Percentiles rank a stretch among this genome's conserved stretches.
These are phyloP conservation scores for Drosophila sproati DNA, from an alignment of 1,140 invertebrate genomes.

Conservation along the genomic window DNA sequence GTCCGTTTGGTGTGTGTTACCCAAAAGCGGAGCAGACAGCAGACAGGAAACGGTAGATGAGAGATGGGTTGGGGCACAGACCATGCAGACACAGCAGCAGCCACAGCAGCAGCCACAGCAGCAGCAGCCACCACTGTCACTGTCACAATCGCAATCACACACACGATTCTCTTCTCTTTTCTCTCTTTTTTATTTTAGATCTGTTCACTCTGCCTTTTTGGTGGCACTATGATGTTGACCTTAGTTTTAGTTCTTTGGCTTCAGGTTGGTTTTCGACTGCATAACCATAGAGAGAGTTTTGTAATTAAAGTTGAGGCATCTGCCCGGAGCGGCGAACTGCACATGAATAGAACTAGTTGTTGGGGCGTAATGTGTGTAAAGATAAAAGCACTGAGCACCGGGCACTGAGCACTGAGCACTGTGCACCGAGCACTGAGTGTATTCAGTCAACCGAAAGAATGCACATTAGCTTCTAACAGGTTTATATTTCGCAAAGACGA, in stretches of 20 bases:
- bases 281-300: conserved; percentile 55
- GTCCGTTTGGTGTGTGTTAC: conserved; percentile 24
- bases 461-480: not conserved
- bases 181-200: conserved; percentile 2
- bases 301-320: conserved; percentile 62
- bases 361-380: not conserved
- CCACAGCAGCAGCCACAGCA: conserved; percentile 2
- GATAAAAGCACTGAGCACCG: not conserved
- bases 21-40: conserved; percentile 55
- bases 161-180: conserved; percentile 12
- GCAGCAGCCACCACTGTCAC: conserved; percentile 5
- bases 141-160: conserved; percentile 23
- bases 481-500: not conserved
- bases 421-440: too few species aligned
- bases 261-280: conserved; percentile 27
- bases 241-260: conserved; percentile 40
- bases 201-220: conserved; percentile 9
- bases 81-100: conserved; percentile 4
- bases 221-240: conserved; percentile 58
- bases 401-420: too few species aligned
- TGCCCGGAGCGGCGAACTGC: not conserved
- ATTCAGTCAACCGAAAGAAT: conserved; percentile 1
- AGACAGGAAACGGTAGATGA: conserved; percentile 36
- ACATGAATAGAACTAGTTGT: conserved; percentile 8
- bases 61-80: conserved; percentile 11